phyloP scores from a whole-genome alignment of 2,888 invertebrate species.

The Hedya salicella region DNA sequence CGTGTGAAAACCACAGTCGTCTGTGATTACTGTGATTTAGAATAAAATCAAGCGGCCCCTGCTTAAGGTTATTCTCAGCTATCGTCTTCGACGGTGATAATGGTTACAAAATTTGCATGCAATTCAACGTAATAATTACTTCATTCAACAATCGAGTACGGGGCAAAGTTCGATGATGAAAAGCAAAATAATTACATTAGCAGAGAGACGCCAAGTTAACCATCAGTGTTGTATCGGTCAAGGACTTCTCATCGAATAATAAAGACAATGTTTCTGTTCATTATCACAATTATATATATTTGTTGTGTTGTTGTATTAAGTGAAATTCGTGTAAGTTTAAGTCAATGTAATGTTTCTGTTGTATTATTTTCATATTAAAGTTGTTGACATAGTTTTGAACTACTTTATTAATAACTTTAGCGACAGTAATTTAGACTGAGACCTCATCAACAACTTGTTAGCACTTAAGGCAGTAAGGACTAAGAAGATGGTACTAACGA shows the following conservation, averaged over 20 bases:
- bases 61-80: background rate
- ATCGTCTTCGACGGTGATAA: slow-evolving; percentile 14
- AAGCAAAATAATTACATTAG: slow-evolving; percentile 12
- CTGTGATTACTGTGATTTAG: background rate
- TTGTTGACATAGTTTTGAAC: background rate
- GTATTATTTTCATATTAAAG: too few species aligned
- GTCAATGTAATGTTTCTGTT: too few species aligned
- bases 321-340: too few species aligned
- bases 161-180: slow-evolving; percentile 20
- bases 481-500: slow-evolving; percentile 7
- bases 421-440: slow-evolving; percentile 1
- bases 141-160: slow-evolving; percentile 17
- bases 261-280: background rate
- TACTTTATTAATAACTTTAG: background rate
- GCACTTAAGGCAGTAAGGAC: background rate
- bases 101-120: slow-evolving; percentile 27
- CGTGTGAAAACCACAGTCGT: slow-evolving; percentile 6
- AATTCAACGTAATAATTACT: slow-evolving; percentile 26
- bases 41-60: background rate
- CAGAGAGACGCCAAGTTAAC: slow-evolving; percentile 3
- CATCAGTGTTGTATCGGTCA: slow-evolving; percentile 13
- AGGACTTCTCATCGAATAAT: background rate
- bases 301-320: too few species aligned
- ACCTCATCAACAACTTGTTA: slow-evolving; percentile 20
- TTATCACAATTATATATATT: too few species aligned